Evolutionary conservation across 1,140 invertebrate species (phyloP), one percentile per base, ranked within the genome.

Genomic region (Nephila pilipes): DNA sequence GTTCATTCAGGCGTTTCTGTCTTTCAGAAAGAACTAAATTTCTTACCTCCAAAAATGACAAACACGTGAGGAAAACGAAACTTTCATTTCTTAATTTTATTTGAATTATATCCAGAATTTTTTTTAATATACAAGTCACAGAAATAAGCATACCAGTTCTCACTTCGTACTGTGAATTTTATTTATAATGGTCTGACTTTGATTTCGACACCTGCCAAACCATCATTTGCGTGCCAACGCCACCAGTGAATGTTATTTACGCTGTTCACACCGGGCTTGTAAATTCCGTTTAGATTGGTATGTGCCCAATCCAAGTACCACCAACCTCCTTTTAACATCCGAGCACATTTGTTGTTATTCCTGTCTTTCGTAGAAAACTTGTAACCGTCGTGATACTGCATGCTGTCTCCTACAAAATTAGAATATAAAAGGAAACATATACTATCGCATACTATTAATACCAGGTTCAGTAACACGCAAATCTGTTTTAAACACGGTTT

Each of bases 301-400:
- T 81, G 22, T 20, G 80, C 80, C 38, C 80, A 81, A 14, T 81
- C 3, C 6, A 14, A 54, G 80, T 81, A 81, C 80, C 80, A 81
- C 80, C 80, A 81, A 20, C 38, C 80, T 16, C 80, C 80, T 75
- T 75, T 75, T 10, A 32, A 75, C 5, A 75, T 32, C 5, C 32
- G 69, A 2, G 80, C 38, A 3, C 8, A 46, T n/a, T 81, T 20
- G 38, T 16, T 25, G 36, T 81, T 10, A 2, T 38, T 25, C 25
- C 46, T 81, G 10, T 81, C 80, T 18, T 81, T 81, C 1, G 80
- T 81, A 0, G 80, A 81, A 25, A 81, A 81, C 80, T 22, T n/a
- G 6, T 18, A 20, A 46, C 38, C 38, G 38, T 81, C n/a, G 22
- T 81, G 46, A 3, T 81, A 20, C 20, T 54, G 20, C 80, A 81